Evolutionary conservation across 2,113 vertebrate species (phyloP).

Genomic region (Dipodomys spectabilis): DNA sequence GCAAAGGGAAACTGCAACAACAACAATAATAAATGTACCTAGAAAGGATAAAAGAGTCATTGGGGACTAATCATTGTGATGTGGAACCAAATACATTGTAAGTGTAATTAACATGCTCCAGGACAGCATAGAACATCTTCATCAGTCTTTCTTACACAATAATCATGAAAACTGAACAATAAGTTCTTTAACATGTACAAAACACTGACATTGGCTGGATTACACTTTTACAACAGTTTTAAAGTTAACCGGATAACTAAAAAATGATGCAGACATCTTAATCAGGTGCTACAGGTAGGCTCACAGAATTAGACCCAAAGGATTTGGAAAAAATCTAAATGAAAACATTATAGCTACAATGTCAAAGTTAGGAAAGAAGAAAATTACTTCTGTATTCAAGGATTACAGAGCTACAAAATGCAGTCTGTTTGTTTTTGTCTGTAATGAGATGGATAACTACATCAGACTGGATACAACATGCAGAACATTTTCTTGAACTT

Average conservation of each 20-base stretch:
- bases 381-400: slow-evolving; percentile 88
- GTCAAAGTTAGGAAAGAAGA: slow-evolving; percentile 90
- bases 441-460: slow-evolving; percentile 85
- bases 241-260: slow-evolving; percentile 90
- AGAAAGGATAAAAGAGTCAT: slow-evolving; percentile 86
- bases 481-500: slow-evolving; percentile 87
- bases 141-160: slow-evolving; percentile 92
- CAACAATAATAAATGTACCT: slow-evolving; percentile 90
- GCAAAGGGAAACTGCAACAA: slow-evolving; percentile 93
- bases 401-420: slow-evolving; percentile 85
- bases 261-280: slow-evolving; percentile 92
- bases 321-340: slow-evolving; percentile 89
- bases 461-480: slow-evolving; percentile 87
- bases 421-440: slow-evolving; percentile 78
- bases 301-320: slow-evolving; percentile 92
- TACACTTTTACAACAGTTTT: slow-evolving; percentile 90
- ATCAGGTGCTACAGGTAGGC: slow-evolving; percentile 92
- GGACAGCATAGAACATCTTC: slow-evolving; percentile 93
- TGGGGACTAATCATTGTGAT: slow-evolving; percentile 91
- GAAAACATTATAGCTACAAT: slow-evolving; percentile 92
- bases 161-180: slow-evolving; percentile 97
- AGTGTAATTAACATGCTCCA: slow-evolving; percentile 95
- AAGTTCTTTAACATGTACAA: slow-evolving; percentile 96
- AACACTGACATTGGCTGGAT: slow-evolving; percentile 92
- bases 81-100: slow-evolving; percentile 90